Base-by-base conservation (phyloP, 2,888 invertebrate genomes). In the Latrodectus hesperus region DNA sequence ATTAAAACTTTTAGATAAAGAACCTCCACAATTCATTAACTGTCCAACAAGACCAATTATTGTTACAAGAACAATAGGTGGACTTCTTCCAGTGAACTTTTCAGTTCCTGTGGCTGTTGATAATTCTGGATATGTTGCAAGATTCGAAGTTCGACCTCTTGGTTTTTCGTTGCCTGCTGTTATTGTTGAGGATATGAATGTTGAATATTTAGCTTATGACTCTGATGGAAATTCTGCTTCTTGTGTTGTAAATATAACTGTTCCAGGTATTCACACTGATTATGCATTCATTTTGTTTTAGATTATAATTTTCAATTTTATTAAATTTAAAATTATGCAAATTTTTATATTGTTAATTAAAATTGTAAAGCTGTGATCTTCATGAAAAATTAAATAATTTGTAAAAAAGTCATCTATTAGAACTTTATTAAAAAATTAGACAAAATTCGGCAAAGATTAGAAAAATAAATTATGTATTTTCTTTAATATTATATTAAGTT, bases 211-310 rank as follows among this genome's bases (percentile, higher is more conserved):
- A 0, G 99, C 99, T 5, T 99, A 97, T 91, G 99, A 99, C 93
- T 97, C 97, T 91, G 98, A 98, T 91, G 98, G 98, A 90, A 99
- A 99, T 91, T 98, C 98, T 16, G 99, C 98, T 16, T 97, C 98
- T 91, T 99, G 99, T 92, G 96, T 97, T 93, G 97, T 99, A 53
- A 97, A 98, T 91, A 97, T 99, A 53, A 97, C 98, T 0, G 97
- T 98, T 12, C 97, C 97, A 53, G 94, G 94, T 94, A 91, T 90
- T 91, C 12, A n/a, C 38, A 17, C 10, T 14, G 73, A 49, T 60
- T 68, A 0, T 16, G 38, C 4, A 38, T 38, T 38, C 38, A 38
- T 38, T 38, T 38, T 38, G 38, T 38, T 38, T 38, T 38, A 38
- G 1, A 38, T 38, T 38, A 0, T 38, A 38, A 38, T 38, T 38